Base-by-base conservation (phyloP, 1,140 invertebrate genomes). In the Brachionus koreanus region DNA sequence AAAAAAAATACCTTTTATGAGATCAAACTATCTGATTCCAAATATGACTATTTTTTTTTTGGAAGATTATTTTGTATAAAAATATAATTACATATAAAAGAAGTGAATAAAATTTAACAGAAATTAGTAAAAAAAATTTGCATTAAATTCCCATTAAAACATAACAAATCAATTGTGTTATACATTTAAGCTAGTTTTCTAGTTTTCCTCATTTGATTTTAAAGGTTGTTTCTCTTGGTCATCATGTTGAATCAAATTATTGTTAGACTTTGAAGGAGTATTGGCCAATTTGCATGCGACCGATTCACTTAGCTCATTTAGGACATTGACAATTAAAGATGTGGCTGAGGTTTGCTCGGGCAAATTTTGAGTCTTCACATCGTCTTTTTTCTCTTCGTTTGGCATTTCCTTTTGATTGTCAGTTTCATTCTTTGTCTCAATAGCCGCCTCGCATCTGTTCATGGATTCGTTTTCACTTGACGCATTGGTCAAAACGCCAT, bases 401-500 rank as follows among this genome's bases (percentile, higher is more conserved):
- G 49, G n/a, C 19, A 19, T 7, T 57, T 57, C n/a, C 1, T 35
- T 39, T 39, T 69, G 33, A 39, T 69, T 39, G 16, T 19, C 65
- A 16, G 29, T 16, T 16, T 37, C 35, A 1, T 33, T 29, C 5
- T 74, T 74, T 19, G 65, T 69, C 16, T 74, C 69, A n/a, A 46
- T 74, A 12, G 43, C 69, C 3, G 33, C 65, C 9, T 69, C 65
- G n/a, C 33, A 69, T 39, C 37, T 69, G 35, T 74, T 46, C 19
- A 74, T 25, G 12, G 76, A 79, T 25, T 37, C 61, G n/a, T 79
- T 79, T 43, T 79, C 76, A 79, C 49, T 79, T 12, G 49, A 61
- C 9, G 76, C 49, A 79, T 79, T 79, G 37, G 49, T 79, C n/a
- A 79, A n/a, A 9, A 79, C 76, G 16, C 76, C 76, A 65, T 79